Evolutionary conservation across 2,113 vertebrate species (phyloP).

Genomic region (Hylia prasina): DNA sequence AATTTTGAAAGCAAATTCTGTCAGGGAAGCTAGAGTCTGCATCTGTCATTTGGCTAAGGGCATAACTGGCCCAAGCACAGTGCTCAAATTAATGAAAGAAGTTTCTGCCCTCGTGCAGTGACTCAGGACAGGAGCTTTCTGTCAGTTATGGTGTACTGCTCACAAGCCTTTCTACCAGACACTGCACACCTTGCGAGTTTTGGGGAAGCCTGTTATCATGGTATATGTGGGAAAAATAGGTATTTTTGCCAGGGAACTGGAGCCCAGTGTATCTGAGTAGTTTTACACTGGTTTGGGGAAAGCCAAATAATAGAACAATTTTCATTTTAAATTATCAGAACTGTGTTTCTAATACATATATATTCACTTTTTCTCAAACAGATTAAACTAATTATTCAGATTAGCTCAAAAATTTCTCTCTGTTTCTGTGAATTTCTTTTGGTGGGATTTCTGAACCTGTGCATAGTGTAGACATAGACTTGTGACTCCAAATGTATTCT

Average conservation of each 20-base stretch:
- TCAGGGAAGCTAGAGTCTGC: not conserved
- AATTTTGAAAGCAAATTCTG: conserved; percentile 46
- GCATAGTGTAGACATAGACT: not conserved
- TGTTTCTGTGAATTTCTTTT: not conserved
- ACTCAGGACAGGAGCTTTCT: not conserved
- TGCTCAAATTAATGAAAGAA: not conserved
- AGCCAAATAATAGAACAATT: not conserved
- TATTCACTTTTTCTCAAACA: not conserved
- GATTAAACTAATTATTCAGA: not conserved
- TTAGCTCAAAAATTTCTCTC: not conserved
- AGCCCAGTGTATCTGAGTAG: not conserved
- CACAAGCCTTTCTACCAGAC: not conserved
- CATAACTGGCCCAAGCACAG: not conserved
- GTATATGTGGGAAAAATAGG: not conserved
- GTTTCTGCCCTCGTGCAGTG: not conserved
- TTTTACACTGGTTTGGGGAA: not conserved
- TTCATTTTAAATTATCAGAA: not conserved
- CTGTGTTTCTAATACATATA: not conserved
- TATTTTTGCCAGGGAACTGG: not conserved
- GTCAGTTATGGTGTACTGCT: not conserved
- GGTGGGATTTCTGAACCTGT: not conserved
- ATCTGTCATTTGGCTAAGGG: conserved; percentile 7
- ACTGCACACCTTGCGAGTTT: not conserved
- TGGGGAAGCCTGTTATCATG: fast-evolving
- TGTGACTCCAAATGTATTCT: not conserved